Base-by-base conservation (phyloP, 2,888 invertebrate genomes). In the Altica lythri region DNA sequence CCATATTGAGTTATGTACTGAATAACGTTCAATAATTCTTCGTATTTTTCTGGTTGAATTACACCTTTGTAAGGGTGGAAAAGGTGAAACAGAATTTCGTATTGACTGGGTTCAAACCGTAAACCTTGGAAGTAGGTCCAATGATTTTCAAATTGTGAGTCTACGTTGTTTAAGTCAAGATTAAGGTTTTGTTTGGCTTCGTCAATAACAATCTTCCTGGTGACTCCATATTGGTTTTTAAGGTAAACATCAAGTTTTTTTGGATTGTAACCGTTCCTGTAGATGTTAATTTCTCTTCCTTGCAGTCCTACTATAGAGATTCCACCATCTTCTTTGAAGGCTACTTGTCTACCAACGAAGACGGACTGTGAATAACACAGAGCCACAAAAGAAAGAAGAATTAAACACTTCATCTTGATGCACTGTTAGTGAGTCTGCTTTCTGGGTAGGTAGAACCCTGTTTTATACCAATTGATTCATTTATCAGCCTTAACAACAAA, bases 41-140 rank as follows among this genome's bases (percentile, higher is more conserved):
- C 40, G 37, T 54, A 65, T 5, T 34, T 30, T 12, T 29, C 25
- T n/a, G 60, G 53, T 30, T 58, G 45, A 22, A 62, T 44, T 12
- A 25, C 19, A n/a, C 62, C 62, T 57, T 61, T 44, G 43, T 49
- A 62, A 5, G 61, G 55, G 19, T 38, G 44, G 25, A 63, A 34
- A 43, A 65, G 59, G 22, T 57, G 44, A 2, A 27, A 9, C 8
- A 60, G 55, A 16, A 61, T 16, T 1, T 57, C 57, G 10, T 40
- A 42, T 57, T 62, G 60, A 13, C 12, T 40, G 6, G 2, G 3
- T 6, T 32, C 18, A 19, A n/a, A 19, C 12, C 19, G 16, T 13
- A 38, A 19, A 5, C 12, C 12, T 9, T 25, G 2, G n/a, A 30
- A 19, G 18, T 32, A 12, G 3, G 3, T 10, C 6, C 9, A 19